Base-by-base conservation (phyloP, 1,140 invertebrate species). In the Nylanderia fulva region DNA sequence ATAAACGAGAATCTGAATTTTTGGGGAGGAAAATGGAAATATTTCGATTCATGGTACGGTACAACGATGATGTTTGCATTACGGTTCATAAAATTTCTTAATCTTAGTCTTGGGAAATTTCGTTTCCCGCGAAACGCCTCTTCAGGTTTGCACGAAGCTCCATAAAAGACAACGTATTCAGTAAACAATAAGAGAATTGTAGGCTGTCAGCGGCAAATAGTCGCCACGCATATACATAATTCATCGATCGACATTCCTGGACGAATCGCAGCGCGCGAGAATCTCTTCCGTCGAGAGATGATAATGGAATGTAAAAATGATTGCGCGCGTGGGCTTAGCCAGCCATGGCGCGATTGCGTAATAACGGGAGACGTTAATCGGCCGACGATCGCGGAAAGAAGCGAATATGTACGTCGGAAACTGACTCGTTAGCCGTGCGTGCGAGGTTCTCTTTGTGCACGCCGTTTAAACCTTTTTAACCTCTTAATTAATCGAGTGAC, bases 401-500 rank as follows among this genome's bases (percentile, higher is more conserved):
- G 39, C 36, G 11, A 71, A 72, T 61, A 74, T n/a, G 45, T 58
- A 52, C 63, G 48, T 85, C 76, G 71, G 48, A 54, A 69, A 48
- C 36, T 39, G 64, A 79, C 87, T 88, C 86, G 86, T 85, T 71
- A 76, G 61, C 11, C 27, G 33, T n/a, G 21, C 86, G 71, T 45
- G n/a, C n/a, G 29, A 29, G 39, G 63, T 66, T 56, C 61, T 56
- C 61, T 18, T 48, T 66, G 36, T 54, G 52, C 74, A 64, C 63
- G 72, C 58, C 68, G 64, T 69, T 90, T 85, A 82, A 90, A 84
- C 74, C 89, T 84, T 61, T n/a, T 89, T 89, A 87, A 90, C 88
- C 86, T 85, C 24, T 86, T 75, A 87, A 91, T 90, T 89, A 90
- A 90, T 90, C 84, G 84, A 24, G 36, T 86, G 63, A 89, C 85